These are phyloP conservation scores for Sphenopsis melanotis DNA, from an alignment of 2,797 vertebrate genomes.

Conservation along the genomic window DNA sequence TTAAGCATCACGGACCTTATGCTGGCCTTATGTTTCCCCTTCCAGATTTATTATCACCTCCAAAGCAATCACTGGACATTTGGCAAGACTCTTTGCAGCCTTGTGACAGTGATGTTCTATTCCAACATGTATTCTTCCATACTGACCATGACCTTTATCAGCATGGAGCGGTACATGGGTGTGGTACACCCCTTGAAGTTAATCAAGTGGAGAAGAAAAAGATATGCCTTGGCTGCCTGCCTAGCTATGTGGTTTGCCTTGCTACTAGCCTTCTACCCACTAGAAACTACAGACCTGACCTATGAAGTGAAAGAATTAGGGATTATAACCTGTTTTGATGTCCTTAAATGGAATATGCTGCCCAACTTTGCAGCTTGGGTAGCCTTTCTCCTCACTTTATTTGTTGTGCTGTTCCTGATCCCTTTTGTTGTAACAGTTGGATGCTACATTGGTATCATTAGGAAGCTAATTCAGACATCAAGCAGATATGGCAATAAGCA, in stretches of 20 bases:
- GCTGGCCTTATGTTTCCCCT: slow-evolving; percentile 84
- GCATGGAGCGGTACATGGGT: slow-evolving; percentile 89
- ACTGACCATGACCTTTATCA: slow-evolving; percentile 89
- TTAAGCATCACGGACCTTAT: slow-evolving; percentile 88
- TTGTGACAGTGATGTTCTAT: slow-evolving; percentile 86
- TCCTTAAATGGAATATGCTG: slow-evolving; percentile 85
- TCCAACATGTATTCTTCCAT: slow-evolving; percentile 94
- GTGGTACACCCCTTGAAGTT: slow-evolving; percentile 82
- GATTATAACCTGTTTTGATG: slow-evolving; percentile 90
- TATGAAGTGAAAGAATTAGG: slow-evolving; percentile 74
- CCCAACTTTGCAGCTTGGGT: slow-evolving; percentile 79
- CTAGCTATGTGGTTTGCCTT: slow-evolving; percentile 81
- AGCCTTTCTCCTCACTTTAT: slow-evolving; percentile 80
- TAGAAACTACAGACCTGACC: slow-evolving; percentile 85
- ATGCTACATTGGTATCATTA: slow-evolving; percentile 86
- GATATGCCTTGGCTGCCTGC: slow-evolving; percentile 77
- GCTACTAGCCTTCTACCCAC: slow-evolving; percentile 77
- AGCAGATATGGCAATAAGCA: slow-evolving; percentile 59
- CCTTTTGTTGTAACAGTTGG: slow-evolving; percentile 85
- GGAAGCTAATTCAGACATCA: slow-evolving; percentile 70
- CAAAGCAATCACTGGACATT: slow-evolving; percentile 82
- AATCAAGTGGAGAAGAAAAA: slow-evolving; percentile 72
- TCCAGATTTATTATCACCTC: slow-evolving; percentile 87
- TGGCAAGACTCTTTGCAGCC: slow-evolving; percentile 79
- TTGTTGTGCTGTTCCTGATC: slow-evolving; percentile 83